These are phyloP conservation scores for Hydropotes inermis DNA, from an alignment of 2,113 vertebrate species.

Conservation along the genomic window DNA sequence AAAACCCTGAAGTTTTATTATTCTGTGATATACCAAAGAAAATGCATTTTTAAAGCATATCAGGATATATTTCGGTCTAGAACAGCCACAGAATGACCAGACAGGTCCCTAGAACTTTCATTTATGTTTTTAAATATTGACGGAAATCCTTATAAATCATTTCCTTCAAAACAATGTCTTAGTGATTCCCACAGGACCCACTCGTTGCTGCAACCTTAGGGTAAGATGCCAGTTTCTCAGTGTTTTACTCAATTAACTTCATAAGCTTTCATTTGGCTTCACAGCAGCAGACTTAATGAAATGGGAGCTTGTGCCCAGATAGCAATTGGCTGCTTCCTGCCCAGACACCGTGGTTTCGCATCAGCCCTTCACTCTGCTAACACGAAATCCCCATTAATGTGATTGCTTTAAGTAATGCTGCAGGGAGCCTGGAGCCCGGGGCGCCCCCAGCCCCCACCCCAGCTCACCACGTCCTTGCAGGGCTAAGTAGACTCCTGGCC, in stretches of 20 bases:
- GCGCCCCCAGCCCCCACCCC: no score
- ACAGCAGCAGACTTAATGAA: not conserved
- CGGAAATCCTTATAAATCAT: not conserved
- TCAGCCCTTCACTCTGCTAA: not conserved
- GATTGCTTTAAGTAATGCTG: not conserved
- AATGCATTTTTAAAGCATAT: not conserved
- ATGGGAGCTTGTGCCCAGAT: not conserved
- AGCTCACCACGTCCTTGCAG: not conserved
- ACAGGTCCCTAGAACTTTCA: not conserved
- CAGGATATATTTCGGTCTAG: not conserved
- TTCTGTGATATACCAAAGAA: not conserved
- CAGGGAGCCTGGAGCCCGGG: accelerated
- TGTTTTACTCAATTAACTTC: not conserved
- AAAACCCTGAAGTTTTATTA: not conserved
- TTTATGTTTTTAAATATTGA: not conserved
- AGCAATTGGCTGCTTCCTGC: not conserved
- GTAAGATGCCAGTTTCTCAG: not conserved
- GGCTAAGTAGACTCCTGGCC: accelerated
- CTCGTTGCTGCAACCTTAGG: not conserved
- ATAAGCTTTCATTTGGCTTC: not conserved
- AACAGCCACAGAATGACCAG: not conserved
- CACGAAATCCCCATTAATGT: accelerated
- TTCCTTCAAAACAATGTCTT: not conserved
- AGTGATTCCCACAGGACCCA: not conserved
- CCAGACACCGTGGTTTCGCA: not conserved